These are phyloP conservation scores for Kryphioiulus occultus DNA, from an alignment of 2,888 invertebrate genomes.

Conservation along the genomic window DNA sequence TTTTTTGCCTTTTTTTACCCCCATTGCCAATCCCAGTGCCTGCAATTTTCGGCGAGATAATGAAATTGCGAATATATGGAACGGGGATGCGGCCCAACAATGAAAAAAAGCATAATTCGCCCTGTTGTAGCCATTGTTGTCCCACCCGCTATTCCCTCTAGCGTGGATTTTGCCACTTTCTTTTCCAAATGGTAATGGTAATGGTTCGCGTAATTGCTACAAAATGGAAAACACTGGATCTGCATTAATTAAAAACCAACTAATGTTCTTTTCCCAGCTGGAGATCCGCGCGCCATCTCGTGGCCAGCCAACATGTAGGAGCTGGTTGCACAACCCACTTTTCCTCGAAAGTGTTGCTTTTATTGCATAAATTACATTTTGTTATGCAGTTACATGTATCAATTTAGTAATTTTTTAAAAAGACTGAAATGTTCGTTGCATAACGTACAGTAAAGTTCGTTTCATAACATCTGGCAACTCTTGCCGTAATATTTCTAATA, in stretches of 20 bases:
- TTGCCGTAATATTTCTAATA: too few relatives aligned
- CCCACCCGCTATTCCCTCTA: not conserved
- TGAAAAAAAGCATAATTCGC: not conserved
- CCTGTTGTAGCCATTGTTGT: not conserved
- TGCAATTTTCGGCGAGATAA: slow-evolving; percentile 29
- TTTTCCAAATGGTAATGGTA: not conserved
- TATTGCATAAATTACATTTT: too few relatives aligned
- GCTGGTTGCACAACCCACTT: too few relatives aligned
- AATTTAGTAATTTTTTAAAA: too few relatives aligned
- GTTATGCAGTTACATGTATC: too few relatives aligned
- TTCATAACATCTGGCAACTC: too few relatives aligned
- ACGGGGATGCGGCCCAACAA: not conserved
- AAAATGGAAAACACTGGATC: not conserved
- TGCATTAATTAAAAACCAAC: not conserved
- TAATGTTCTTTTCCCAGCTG: not conserved
- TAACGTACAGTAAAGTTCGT: too few relatives aligned
- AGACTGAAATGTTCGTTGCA: too few relatives aligned
- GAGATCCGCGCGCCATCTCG: not conserved
- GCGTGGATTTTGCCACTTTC: slow-evolving; percentile 29
- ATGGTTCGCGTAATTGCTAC: not conserved
- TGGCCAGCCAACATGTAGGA: not conserved
- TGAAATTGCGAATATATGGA: not conserved
- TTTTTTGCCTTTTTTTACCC: not conserved
- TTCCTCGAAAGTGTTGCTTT: too few relatives aligned
- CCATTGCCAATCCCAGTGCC: not conserved